Percentiles rank a stretch among this genome's conserved stretches.
phyloP scores from a whole-genome alignment of 1,140 invertebrate species.

The Druon quercuslanigerum region DNA sequence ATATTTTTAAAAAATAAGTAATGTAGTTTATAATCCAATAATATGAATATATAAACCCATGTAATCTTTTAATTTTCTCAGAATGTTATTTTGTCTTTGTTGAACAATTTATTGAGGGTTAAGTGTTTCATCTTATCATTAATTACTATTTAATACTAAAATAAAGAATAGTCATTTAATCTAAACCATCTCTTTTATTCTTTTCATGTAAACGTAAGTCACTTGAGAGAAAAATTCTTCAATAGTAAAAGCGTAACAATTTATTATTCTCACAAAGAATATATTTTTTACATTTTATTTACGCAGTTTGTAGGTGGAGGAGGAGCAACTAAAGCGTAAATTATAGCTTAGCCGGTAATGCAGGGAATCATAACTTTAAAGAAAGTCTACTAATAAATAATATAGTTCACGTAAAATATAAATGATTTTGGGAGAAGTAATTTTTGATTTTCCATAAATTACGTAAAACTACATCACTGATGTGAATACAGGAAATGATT shows the following conservation, averaged over 20 bases:
- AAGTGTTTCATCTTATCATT: too few species aligned
- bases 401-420: not conserved
- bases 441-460: not conserved
- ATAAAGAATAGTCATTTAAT: too few species aligned
- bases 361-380: not conserved
- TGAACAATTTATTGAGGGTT: too few species aligned
- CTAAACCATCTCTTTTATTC: not conserved
- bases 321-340: conserved; percentile 16
- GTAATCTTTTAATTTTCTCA: too few species aligned
- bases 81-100: too few species aligned
- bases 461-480: too few species aligned
- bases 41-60: too few species aligned
- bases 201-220: not conserved
- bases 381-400: not conserved
- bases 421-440: not conserved
- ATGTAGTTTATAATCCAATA: too few species aligned
- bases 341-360: not conserved
- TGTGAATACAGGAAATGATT: too few species aligned
- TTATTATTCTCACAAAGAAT: conserved; percentile 3
- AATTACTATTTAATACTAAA: too few species aligned
- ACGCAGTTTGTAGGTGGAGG: conserved; percentile 1
- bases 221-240: not conserved
- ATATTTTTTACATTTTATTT: conserved; percentile 25
- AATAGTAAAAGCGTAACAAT: not conserved
- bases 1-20: too few species aligned